Evolutionary conservation across 2,888 invertebrate genomes (phyloP).

Genomic region (Spialia ferax): DNA sequence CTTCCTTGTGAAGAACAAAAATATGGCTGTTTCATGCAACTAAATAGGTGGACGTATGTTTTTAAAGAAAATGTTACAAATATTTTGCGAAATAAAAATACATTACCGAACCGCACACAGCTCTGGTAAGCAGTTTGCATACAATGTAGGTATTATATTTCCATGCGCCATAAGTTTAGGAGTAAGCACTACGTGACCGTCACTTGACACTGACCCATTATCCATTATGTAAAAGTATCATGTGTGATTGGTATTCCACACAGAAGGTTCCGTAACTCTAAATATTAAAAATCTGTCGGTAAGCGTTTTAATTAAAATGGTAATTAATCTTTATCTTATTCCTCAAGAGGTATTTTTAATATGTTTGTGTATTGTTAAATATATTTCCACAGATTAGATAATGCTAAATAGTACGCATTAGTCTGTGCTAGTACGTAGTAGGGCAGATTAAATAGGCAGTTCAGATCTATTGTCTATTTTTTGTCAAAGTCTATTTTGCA

Average conservation of each 20-base stretch:
- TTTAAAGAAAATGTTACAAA: too few relatives aligned
- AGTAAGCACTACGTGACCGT: slow-evolving; percentile 80
- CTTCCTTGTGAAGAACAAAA: too few relatives aligned
- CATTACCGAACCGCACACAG: slow-evolving; percentile 16
- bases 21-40: not conserved
- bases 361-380: too few relatives aligned
- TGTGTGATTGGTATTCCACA: slow-evolving; percentile 48
- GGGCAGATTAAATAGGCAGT: too few relatives aligned
- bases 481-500: too few relatives aligned
- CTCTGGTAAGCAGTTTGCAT: slow-evolving; percentile 54
- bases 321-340: too few relatives aligned
- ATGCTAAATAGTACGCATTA: too few relatives aligned
- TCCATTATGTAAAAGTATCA: slow-evolving; percentile 56
- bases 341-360: too few relatives aligned
- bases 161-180: slow-evolving; percentile 72
- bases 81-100: not conserved
- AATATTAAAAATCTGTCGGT: too few relatives aligned
- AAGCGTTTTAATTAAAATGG: slow-evolving; percentile 30
- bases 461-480: too few relatives aligned
- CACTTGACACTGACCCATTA: slow-evolving; percentile 77
- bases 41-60: not conserved
- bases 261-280: slow-evolving; percentile 56
- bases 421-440: too few relatives aligned
- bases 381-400: too few relatives aligned
- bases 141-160: slow-evolving; percentile 63